phyloP scores from a whole-genome alignment of 2,113 vertebrate genomes.

The Triplophysa tibetana region DNA sequence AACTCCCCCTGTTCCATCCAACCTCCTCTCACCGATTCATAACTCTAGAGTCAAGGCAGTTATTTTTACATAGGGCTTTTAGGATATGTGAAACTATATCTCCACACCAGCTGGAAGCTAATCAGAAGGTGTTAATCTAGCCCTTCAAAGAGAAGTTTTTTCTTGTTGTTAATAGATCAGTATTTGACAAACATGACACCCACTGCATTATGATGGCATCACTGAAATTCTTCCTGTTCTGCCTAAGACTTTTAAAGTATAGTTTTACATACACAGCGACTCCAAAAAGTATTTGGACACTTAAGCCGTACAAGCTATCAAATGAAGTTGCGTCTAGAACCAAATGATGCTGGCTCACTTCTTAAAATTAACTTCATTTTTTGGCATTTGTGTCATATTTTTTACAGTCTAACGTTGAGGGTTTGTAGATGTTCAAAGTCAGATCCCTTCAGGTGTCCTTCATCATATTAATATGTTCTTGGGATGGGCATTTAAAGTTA shows the following conservation, averaged over 20 bases:
- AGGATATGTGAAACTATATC: constrained; percentile 75
- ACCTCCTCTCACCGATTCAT: constrained; percentile 59
- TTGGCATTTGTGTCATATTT: too few species aligned
- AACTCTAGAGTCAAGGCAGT: constrained; percentile 71
- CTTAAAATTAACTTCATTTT: too few species aligned
- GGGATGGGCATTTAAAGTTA: too few species aligned
- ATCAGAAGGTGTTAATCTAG: constrained; percentile 75
- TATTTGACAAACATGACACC: constrained; percentile 51
- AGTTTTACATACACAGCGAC: constrained; percentile 2
- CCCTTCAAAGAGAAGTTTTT: constrained; percentile 69
- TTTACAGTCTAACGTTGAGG: too few species aligned
- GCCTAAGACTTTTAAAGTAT: background rate
- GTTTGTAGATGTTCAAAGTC: too few species aligned
- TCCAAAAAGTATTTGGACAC: background rate
- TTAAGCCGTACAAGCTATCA: constrained; percentile 13
- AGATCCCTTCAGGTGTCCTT: too few species aligned
- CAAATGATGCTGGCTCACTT: background rate
- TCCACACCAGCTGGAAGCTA: constrained; percentile 72
- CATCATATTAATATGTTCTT: too few species aligned
- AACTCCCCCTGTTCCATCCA: constrained; percentile 43
- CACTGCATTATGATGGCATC: constrained; percentile 1
- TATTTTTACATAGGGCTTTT: constrained; percentile 74
- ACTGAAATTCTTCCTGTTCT: background rate
- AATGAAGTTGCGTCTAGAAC: background rate
- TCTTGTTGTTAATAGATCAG: constrained; percentile 69